Conservation (phyloP, 2,888 invertebrate species). For the Rotaria magnacalcarata region DNA sequence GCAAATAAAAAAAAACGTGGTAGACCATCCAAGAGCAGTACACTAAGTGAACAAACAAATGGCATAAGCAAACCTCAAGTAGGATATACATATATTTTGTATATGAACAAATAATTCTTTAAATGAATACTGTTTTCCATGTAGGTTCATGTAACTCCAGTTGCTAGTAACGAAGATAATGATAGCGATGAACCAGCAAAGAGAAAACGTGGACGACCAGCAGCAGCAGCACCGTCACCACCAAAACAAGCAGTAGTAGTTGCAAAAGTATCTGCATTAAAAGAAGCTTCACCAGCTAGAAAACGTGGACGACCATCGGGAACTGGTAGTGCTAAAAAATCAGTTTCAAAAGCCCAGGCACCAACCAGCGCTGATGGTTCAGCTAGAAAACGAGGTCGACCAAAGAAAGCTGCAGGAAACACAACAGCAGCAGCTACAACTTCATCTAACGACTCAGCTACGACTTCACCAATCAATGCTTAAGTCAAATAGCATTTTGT, state of each 20-base stretch:
- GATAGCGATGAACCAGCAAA: background rate
- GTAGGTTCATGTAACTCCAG: background rate
- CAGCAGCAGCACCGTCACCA: background rate
- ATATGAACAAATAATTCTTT: too few relatives aligned
- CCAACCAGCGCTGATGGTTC: background rate
- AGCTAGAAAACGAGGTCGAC: background rate
- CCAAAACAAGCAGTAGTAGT: background rate
- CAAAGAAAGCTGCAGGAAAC: background rate
- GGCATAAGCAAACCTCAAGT: background rate
- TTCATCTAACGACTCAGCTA: background rate
- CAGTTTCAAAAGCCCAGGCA: background rate
- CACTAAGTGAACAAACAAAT: background rate
- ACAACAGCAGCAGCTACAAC: background rate
- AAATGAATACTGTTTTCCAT: too few relatives aligned
- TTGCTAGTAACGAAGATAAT: background rate
- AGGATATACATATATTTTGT: background rate
- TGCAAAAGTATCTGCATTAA: background rate
- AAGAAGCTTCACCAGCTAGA: background rate
- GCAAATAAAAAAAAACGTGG: background rate
- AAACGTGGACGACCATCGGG: background rate
- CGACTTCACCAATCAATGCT: background rate
- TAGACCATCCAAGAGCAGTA: background rate
- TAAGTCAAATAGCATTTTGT: background rate
- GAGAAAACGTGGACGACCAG: background rate
- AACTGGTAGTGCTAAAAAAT: background rate